These are phyloP conservation scores for Pachycephala philippinensis DNA, from an alignment of 2,113 vertebrate species.

Conservation along the genomic window DNA sequence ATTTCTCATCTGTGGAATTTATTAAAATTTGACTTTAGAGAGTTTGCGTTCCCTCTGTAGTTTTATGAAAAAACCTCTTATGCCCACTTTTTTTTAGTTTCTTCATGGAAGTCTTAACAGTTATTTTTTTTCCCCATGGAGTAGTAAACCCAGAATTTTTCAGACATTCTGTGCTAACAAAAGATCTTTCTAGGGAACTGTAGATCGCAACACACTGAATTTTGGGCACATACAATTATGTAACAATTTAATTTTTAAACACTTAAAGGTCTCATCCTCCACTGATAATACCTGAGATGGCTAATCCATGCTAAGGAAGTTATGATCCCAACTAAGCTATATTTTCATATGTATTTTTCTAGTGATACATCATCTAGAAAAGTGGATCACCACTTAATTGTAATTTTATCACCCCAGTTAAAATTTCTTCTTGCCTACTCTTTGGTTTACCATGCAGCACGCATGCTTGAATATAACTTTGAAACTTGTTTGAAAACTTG, in stretches of 20 bases:
- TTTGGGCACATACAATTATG: not conserved
- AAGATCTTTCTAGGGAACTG: not conserved
- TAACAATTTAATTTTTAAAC: not conserved
- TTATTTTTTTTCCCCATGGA: accelerated
- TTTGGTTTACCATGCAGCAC: not conserved
- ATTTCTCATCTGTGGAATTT: not conserved
- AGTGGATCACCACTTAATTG: not conserved
- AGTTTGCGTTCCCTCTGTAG: not conserved
- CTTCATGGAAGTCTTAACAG: not conserved
- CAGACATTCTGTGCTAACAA: not conserved
- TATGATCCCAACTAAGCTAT: not conserved
- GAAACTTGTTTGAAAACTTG: not conserved
- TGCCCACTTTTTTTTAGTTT: not conserved
- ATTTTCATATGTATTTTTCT: not conserved
- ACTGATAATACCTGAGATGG: not conserved
- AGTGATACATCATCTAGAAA: not conserved
- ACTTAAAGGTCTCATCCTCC: not conserved
- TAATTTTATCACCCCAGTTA: not conserved
- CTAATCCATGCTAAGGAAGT: not conserved
- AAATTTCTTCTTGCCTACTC: not conserved
- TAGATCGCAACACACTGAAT: not conserved
- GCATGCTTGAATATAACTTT: not conserved
- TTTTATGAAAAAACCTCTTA: not conserved
- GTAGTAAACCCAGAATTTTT: not conserved
- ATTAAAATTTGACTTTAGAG: not conserved